These are phyloP conservation scores for Chydorus sphaericus DNA, from an alignment of 2,888 invertebrate genomes.

Conservation along the genomic window DNA sequence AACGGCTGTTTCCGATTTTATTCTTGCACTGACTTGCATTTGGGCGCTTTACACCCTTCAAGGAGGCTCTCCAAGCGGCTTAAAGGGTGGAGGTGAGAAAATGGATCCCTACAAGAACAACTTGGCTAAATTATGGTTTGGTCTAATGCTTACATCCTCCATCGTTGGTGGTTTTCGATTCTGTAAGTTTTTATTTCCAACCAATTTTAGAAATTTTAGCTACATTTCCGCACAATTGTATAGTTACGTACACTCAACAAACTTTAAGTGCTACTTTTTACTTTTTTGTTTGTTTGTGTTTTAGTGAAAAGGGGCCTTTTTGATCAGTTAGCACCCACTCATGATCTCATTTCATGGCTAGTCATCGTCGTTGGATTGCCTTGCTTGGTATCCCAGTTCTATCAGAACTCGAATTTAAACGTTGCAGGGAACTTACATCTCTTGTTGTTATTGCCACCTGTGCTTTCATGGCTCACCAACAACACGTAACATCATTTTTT, in stretches of 20 bases:
- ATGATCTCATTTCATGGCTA: slow-evolving; percentile 11
- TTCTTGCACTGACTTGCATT: slow-evolving; percentile 7
- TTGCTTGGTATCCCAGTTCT: slow-evolving; percentile 12
- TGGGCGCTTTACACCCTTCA: slow-evolving; percentile 9
- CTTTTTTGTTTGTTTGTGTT: background rate
- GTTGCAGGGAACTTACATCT: slow-evolving; percentile 8
- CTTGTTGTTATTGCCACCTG: slow-evolving; percentile 3
- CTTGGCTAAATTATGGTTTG: slow-evolving; percentile 11
- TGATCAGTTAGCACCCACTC: slow-evolving; percentile 9
- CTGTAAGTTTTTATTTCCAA: slow-evolving; percentile 1
- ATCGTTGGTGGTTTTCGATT: slow-evolving; percentile 10
- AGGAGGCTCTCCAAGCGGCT: background rate
- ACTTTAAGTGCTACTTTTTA: background rate
- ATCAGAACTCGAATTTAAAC: background rate
- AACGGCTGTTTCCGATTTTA: slow-evolving; percentile 8
- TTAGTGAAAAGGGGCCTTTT: slow-evolving; percentile 6
- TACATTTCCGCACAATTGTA: too few relatives aligned
- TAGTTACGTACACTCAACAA: background rate
- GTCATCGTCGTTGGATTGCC: slow-evolving; percentile 11
- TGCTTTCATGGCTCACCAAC: slow-evolving; percentile 8
- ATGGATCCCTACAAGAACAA: background rate
- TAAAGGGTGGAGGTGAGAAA: background rate
- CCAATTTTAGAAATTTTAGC: too few relatives aligned
- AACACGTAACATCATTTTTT: background rate
- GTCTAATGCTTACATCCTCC: slow-evolving; percentile 2